phyloP scores from a whole-genome alignment of 2,888 invertebrate genomes.

The Saturnia japonica region DNA sequence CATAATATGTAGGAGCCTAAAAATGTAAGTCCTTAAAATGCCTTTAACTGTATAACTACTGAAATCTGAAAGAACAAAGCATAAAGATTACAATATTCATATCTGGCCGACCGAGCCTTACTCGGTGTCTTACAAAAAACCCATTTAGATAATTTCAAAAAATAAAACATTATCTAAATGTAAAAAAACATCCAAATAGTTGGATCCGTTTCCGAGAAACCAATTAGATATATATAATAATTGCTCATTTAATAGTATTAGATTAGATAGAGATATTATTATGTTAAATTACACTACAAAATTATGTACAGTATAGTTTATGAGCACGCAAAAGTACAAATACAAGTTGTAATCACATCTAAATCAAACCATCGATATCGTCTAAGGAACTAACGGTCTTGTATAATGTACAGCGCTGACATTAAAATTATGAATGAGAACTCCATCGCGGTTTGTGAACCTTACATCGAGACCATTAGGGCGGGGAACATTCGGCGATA shows the following conservation, averaged over 20 bases:
- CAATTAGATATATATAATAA: too few relatives aligned
- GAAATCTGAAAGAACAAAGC: neutral
- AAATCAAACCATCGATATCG: constrained; percentile 64
- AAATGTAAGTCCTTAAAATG: too few relatives aligned
- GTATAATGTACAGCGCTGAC: constrained; percentile 38
- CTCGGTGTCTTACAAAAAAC: too few relatives aligned
- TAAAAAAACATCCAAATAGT: too few relatives aligned
- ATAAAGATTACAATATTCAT: too few relatives aligned
- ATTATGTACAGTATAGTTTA: neutral
- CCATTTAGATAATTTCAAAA: too few relatives aligned
- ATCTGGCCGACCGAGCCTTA: too few relatives aligned
- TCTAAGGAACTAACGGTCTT: constrained; percentile 58
- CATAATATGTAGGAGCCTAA: too few relatives aligned
- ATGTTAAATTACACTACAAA: neutral
- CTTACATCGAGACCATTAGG: constrained; percentile 33
- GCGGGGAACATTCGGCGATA: neutral
- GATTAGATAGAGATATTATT: too few relatives aligned
- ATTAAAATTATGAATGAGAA: constrained; percentile 70
- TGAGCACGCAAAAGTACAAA: constrained; percentile 16
- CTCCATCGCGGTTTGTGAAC: constrained; percentile 59
- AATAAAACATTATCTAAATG: too few relatives aligned
- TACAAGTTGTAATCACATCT: constrained; percentile 33
- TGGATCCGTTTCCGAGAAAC: too few relatives aligned
- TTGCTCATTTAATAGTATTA: too few relatives aligned
- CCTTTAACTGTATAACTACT: neutral